Base-by-base conservation (phyloP, 2,888 invertebrate species). In the Dione vanillae region DNA sequence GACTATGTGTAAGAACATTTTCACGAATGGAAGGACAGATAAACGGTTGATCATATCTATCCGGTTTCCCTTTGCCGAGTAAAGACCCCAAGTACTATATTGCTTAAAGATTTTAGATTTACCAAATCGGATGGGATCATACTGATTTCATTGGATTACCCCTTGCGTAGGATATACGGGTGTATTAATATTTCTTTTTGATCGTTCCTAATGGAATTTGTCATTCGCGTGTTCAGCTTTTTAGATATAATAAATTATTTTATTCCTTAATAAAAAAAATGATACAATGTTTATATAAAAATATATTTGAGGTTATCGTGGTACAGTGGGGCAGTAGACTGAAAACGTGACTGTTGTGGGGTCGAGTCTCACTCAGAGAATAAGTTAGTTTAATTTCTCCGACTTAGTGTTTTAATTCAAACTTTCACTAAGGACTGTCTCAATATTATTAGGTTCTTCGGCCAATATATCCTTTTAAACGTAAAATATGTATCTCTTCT, bases 21-120 rank as follows among this genome's bases (percentile, higher is more conserved):
- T 68, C 51, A 47, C 68, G 62, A 54, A 51, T 62, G 62, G 62
- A 52, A 41, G 43, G 19, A 68, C 41, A 54, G 68, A 68, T 68
- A 68, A 68, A 52, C 45, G 68, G 45, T 62, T 52, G 68, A 54
- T 68, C 43, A 43, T 52, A 68, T 68, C 51, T 27, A 8, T 16
- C 43, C 45, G 40, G 37, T 62, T 68, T 68, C 52, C 68, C 19
- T 62, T 68, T 54, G 19, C 49, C 11, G 51, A 52, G 45, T 52
- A 51, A 20, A 62, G 37, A 47, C 45, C 68, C 41, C 16, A 51
- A 54, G 7, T 43, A 45, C 37, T 56, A 47, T 51, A 41, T 49
- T 35, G 59, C 64, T 64, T 49, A 40, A 49, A 64, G 64, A 51
- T 64, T 51, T 64, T 51, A 51, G 64, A 64, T 64, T 51, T 51